A percentile compares a stretch with the other conserved stretches of the same genome.
Evolutionary conservation across 2,797 vertebrate genomes (phyloP).

Genomic region (Enteromius fasciolatus): DNA sequence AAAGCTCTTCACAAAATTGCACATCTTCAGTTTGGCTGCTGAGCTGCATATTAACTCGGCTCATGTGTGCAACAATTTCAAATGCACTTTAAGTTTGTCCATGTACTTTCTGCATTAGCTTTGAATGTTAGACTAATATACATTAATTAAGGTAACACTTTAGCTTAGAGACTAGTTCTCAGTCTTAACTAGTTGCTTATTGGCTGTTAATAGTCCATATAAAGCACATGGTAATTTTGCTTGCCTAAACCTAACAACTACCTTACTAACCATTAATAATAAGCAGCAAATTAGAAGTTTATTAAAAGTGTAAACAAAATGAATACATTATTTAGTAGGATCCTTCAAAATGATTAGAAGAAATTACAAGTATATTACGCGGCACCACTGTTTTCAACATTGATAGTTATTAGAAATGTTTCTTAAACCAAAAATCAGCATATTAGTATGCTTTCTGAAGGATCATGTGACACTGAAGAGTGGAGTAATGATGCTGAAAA

Average conservation of each 20-base stretch:
- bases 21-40: not conserved
- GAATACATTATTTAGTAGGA: not conserved
- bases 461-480: not conserved
- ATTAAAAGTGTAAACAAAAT: not conserved
- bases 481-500: not conserved
- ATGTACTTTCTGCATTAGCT: not conserved
- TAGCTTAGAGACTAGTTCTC: not conserved
- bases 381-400: not conserved
- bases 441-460: not conserved
- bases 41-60: constrained; percentile 5
- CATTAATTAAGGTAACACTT: not conserved
- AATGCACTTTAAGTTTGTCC: not conserved
- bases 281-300: not conserved
- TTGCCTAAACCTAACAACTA: not conserved
- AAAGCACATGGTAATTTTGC: not conserved
- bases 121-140: not conserved
- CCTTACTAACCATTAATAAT: not conserved
- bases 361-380: not conserved
- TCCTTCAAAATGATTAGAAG: not conserved
- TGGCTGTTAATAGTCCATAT: not conserved
- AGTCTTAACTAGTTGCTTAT: not conserved
- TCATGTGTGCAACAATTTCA: not conserved
- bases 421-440: not conserved
- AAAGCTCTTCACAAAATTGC: not conserved
- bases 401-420: not conserved